Conservation (phyloP, 1,140 invertebrate species). For the Psilanteris sp. region DNA sequence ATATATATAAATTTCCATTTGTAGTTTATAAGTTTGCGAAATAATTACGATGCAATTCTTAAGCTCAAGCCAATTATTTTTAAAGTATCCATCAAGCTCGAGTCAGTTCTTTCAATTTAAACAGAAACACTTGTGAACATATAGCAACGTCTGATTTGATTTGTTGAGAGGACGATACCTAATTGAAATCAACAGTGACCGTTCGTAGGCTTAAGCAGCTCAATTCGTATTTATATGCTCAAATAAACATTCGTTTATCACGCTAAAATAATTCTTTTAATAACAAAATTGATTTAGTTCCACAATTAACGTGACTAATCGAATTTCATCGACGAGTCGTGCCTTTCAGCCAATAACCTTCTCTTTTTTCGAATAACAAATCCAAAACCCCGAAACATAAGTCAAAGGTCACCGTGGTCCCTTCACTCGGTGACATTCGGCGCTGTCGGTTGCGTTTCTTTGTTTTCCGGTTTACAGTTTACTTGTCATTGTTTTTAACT, state of each 20-base stretch:
- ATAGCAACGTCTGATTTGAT: slow-evolving; percentile 62
- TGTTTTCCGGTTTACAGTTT: too few relatives aligned
- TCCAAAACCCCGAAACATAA: too few relatives aligned
- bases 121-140: slow-evolving; percentile 56
- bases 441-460: too few relatives aligned
- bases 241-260: slow-evolving; percentile 59
- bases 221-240: slow-evolving; percentile 60
- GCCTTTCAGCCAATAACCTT: too few relatives aligned
- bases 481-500: too few relatives aligned
- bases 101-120: slow-evolving; percentile 62
- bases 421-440: too few relatives aligned
- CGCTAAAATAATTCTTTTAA: slow-evolving; percentile 49
- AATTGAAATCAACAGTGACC: slow-evolving; percentile 59
- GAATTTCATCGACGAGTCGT: background rate
- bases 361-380: too few relatives aligned
- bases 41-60: slow-evolving; percentile 3
- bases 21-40: background rate
- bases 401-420: too few relatives aligned
- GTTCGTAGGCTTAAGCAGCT: slow-evolving; percentile 58
- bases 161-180: slow-evolving; percentile 60
- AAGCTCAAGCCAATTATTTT: slow-evolving; percentile 32
- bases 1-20: too few relatives aligned
- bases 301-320: slow-evolving; percentile 29
- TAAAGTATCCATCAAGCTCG: slow-evolving; percentile 51
- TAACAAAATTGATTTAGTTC: slow-evolving; percentile 47